Evolutionary conservation across 2,888 invertebrate species (phyloP).

Genomic region (Torymus tubicola): DNA sequence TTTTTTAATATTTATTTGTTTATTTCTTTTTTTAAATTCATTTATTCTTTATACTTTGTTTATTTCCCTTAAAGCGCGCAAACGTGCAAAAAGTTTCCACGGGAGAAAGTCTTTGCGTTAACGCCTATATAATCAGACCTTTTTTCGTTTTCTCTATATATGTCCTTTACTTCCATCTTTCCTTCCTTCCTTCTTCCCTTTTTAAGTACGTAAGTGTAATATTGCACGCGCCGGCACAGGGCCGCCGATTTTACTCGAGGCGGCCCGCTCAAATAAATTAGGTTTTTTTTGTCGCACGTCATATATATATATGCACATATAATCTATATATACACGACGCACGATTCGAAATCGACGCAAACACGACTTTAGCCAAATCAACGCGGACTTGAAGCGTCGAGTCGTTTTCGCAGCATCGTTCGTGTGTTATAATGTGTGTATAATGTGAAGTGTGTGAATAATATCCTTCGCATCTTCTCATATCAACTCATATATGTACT

Average conservation of each 20-base stretch:
- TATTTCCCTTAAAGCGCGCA: slow-evolving; percentile 24
- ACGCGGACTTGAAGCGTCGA: slow-evolving; percentile 31
- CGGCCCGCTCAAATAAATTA: slow-evolving; percentile 50
- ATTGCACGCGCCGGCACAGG: slow-evolving; percentile 76
- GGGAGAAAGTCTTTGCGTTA: slow-evolving; percentile 37
- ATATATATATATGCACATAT: slow-evolving; percentile 13
- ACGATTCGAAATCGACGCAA: neutral
- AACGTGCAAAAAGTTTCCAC: slow-evolving; percentile 38
- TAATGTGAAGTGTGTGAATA: too few species aligned
- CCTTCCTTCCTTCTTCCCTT: slow-evolving; percentile 9
- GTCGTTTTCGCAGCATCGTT: slow-evolving; percentile 41
- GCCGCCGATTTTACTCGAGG: slow-evolving; percentile 54
- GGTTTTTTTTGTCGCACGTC: slow-evolving; percentile 13
- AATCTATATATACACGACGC: too few species aligned
- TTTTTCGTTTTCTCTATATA: neutral
- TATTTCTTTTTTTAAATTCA: slow-evolving; percentile 7
- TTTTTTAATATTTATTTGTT: neutral
- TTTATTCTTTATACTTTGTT: slow-evolving; percentile 13
- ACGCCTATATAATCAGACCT: slow-evolving; percentile 42
- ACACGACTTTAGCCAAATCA: slow-evolving; percentile 34
- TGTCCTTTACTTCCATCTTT: slow-evolving; percentile 1
- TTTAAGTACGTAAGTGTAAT: slow-evolving; percentile 61
- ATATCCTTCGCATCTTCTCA: neutral
- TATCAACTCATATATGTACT: neutral
- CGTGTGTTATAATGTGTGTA: slow-evolving; percentile 1